phyloP scores from a whole-genome alignment of 2,797 vertebrate genomes.

The Coccyzus lansbergi region DNA sequence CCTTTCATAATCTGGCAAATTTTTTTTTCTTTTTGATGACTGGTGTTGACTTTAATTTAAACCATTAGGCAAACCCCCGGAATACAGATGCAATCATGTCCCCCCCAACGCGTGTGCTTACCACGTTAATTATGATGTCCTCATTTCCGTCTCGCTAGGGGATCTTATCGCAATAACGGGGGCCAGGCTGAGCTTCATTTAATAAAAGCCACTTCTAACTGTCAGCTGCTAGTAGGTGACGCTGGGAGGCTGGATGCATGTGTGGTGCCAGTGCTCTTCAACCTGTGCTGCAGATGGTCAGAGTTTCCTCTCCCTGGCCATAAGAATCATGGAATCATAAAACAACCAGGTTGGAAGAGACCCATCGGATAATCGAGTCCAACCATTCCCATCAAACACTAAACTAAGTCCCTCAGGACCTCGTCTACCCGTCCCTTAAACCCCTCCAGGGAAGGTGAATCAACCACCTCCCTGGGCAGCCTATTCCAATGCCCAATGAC shows the following conservation, averaged over 20 bases:
- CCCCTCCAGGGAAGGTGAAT: too few relatives aligned
- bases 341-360: too few relatives aligned
- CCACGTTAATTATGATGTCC: constrained; percentile 69
- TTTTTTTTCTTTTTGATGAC: not conserved
- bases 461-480: too few relatives aligned
- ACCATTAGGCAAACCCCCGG: constrained; percentile 24
- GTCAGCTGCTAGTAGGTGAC: not conserved
- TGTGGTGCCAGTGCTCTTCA: not conserved
- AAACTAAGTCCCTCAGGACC: too few relatives aligned
- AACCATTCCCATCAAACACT: too few relatives aligned
- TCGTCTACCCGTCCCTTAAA: too few relatives aligned
- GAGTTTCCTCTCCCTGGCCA: not conserved
- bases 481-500: too few relatives aligned
- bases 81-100: constrained; percentile 26
- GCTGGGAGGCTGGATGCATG: not conserved
- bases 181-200: not conserved
- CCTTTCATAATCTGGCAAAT: constrained; percentile 24
- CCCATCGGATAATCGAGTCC: too few relatives aligned
- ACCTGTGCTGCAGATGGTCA: not conserved
- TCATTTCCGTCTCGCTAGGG: constrained; percentile 63
- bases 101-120: rapidly evolving
- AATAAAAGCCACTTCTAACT: constrained; percentile 4
- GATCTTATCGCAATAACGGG: constrained; percentile 55
- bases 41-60: constrained; percentile 70
- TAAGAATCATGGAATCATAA: too few relatives aligned